Base-by-base conservation (phyloP, 2,113 vertebrate genomes). In the Oreochromis tanganicae region DNA sequence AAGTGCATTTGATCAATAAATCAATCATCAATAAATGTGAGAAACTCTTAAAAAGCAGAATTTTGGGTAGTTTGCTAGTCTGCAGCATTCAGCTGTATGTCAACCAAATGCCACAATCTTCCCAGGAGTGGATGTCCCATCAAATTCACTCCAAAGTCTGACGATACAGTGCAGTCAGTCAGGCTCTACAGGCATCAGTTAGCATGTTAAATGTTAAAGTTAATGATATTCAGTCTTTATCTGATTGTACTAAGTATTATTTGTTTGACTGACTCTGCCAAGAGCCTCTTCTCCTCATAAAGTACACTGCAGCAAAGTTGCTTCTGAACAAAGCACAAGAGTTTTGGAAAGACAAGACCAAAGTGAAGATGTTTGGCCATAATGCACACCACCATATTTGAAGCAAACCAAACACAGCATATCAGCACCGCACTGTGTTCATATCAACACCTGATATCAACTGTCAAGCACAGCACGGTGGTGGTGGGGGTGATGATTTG, bases 401-500 rank as follows among this genome's bases (percentile, higher is more conserved):
- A 27, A 48, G 9, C 3, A 48, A 75, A 48, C 14, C 68, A 75
- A 48, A 48, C 68, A 75, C 68, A 27, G 21, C 41, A 46, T 27
- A 73, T 73, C 13, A 73, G 41, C 13, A 73, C 13, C 0, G 4
- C 10, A 19, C 61, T 21, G 10, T 66, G 61, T 66, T 66, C 34
- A 38, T 66, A 66, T 66, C 61, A 73, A 73, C 68, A 73, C 38
- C 68, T 46, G 21, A 73, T 48, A 29, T 46, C 68, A 73, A 46
- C 41, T 73, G 66, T 71, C 66, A 71, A 71, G 38, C 66, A 43
- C 61, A 36, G 19, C 38, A 43, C 10, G 3, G 61, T 24, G 38
- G 0, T 9, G 38, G 66, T 43, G 1, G 0, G 7, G 66, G 38
- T 71, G 63, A 24, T 71, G 66, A 4, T 9, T 71, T 16, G 7